Conservation (phyloP, 2,888 invertebrate genomes). For the Melipona beecheii region DNA sequence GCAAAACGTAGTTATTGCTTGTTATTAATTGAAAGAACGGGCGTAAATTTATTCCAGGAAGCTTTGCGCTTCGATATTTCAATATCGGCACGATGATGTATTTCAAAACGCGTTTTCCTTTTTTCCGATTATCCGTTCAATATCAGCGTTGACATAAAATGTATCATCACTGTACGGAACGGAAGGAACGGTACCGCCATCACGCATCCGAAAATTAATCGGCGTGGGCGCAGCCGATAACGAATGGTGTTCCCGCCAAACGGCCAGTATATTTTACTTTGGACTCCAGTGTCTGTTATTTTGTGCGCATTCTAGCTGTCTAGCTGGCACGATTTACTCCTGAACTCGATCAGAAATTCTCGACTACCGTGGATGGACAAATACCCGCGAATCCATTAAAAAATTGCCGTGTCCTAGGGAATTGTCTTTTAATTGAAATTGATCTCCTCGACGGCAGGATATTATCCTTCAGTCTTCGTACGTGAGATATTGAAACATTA, state of each 20-base stretch:
- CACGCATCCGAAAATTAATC: conserved; percentile 79
- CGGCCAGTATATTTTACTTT: conserved; percentile 80
- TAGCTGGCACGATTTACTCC: conserved; percentile 72
- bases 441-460: conserved; percentile 24
- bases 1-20: conserved; percentile 28
- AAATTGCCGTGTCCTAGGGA: conserved; percentile 61
- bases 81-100: conserved; percentile 60
- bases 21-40: conserved; percentile 54
- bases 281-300: conserved; percentile 76
- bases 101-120: conserved; percentile 63
- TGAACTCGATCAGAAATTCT: conserved; percentile 71
- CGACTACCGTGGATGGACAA: conserved; percentile 63
- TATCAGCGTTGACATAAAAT: conserved; percentile 73
- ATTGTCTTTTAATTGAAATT: conserved; percentile 62
- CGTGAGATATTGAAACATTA: conserved; percentile 32
- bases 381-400: conserved; percentile 70
- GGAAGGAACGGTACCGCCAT: conserved; percentile 72
- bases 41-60: conserved; percentile 46
- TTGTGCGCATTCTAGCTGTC: conserved; percentile 73
- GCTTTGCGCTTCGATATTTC: conserved; percentile 55
- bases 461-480: conserved; percentile 39
- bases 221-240: conserved; percentile 79
- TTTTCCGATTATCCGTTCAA: conserved; percentile 71
- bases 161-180: conserved; percentile 68
- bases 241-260: conserved; percentile 77